Percentiles rank a stretch among this genome's conserved stretches.
These are phyloP conservation scores for Nudaria mundana DNA, from an alignment of 2,888 invertebrate species.

Conservation along the genomic window DNA sequence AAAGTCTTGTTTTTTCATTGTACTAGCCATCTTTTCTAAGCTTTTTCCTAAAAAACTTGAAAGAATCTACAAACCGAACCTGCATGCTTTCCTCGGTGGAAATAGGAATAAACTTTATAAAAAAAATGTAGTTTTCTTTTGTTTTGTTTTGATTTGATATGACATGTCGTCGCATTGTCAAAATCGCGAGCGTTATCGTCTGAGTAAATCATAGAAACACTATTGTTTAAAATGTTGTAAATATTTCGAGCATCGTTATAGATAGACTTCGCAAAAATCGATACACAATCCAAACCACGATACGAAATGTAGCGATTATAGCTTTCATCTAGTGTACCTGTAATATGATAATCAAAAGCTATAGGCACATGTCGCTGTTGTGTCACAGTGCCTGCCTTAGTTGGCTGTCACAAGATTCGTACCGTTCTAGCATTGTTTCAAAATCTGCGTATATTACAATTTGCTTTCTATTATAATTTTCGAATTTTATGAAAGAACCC, in stretches of 20 bases:
- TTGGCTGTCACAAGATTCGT: constrained; percentile 8
- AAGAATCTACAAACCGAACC: too few species aligned
- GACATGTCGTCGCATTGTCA: background rate
- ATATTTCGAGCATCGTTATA: background rate
- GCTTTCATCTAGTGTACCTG: constrained; percentile 1
- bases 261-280: background rate
- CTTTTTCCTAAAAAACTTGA: too few species aligned
- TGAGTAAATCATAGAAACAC: too few species aligned
- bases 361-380: background rate
- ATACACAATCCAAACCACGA: background rate
- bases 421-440: too few species aligned
- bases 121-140: background rate
- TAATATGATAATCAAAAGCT: background rate
- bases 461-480: constrained; percentile 3
- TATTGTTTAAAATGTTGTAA: too few species aligned
- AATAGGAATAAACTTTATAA: background rate
- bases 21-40: too few species aligned
- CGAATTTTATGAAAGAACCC: background rate
- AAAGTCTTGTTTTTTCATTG: too few species aligned
- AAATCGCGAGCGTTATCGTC: too few species aligned
- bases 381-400: constrained; percentile 5
- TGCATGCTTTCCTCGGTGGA: too few species aligned
- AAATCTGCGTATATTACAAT: constrained; percentile 9
- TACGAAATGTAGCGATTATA: background rate
- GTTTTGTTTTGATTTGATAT: background rate